Percentiles rank a stretch among this genome's conserved stretches.
phyloP scores from a whole-genome alignment of 2,113 vertebrate species.

The Carettochelys insculpta region DNA sequence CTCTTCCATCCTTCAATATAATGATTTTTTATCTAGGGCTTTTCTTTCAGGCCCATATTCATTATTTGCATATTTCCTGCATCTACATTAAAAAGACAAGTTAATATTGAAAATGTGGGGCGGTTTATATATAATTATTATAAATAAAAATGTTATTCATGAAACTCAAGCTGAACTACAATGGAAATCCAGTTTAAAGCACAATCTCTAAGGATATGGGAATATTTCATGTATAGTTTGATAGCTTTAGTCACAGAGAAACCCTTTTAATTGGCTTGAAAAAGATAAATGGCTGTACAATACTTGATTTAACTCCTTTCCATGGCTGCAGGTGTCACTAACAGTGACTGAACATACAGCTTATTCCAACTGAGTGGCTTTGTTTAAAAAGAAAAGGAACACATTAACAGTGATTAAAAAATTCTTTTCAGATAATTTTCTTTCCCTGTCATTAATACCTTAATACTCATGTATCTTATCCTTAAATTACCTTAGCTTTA shows the following conservation, averaged over 20 bases:
- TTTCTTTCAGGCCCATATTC: not conserved
- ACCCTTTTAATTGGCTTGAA: constrained; percentile 26
- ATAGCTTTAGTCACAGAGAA: constrained; percentile 41
- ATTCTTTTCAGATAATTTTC: not conserved
- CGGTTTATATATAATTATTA: constrained; percentile 5
- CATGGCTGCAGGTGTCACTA: not conserved
- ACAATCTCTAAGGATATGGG: constrained; percentile 26
- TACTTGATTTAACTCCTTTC: constrained; percentile 18
- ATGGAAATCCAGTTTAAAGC: constrained; percentile 14
- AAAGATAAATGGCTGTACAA: constrained; percentile 11
- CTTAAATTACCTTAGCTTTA: not conserved
- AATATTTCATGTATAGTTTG: constrained; percentile 36
- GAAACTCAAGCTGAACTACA: not conserved
- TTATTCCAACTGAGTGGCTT: not conserved
- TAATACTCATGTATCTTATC: not conserved
- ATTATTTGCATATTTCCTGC: not conserved
- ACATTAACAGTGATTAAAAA: not conserved
- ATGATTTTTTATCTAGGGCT: not conserved
- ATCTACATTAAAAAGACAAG: not conserved
- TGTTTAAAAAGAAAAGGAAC: not conserved
- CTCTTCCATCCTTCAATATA: not conserved
- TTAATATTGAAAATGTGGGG: not conserved
- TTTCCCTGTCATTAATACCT: fast-evolving
- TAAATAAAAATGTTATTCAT: constrained; percentile 28
- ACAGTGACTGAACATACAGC: not conserved